Evolutionary conservation across 1,140 invertebrate genomes (phyloP), one percentile per base, ranked within the genome.

Genomic region (Drosophila tristis): DNA sequence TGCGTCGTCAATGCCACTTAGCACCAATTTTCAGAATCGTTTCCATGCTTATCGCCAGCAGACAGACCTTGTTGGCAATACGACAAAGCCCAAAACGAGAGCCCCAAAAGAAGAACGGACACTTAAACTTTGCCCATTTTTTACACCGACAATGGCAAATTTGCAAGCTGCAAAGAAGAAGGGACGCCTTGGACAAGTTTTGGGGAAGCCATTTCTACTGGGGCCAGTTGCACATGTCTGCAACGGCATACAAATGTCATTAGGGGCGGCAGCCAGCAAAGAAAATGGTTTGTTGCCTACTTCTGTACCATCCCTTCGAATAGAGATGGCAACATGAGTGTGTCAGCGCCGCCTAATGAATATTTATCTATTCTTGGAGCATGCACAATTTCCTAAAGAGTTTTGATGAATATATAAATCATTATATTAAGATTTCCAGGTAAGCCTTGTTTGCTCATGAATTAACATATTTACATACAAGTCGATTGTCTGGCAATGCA

Each of bases 161-260:
- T 81, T 70, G 26, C 61, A 64, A 55, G 53, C 57, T 75, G 53
- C 43, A 49, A 63, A 57, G 42, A 42, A 44, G 15, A 31, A 42
- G 53, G 35, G 25, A 47, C n/a, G 16, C 42, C 31, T 26, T 11
- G 39, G 23, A 4, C 26, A 45, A 77, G 53, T 70, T 70, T 70
- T 58, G 20, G 31, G 31, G 16, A 44, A 16, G 39, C 29, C 45
- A 15, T 76, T 76, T 89, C 23, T 42, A 59, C 48, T 72, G 44
- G 42, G 53, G 50, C 45, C 74, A 67, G 63, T 62, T 81, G 74
- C 70, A 86, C 65, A 71, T 82, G 62, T 57, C 55, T 67, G 59
- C 74, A 76, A 25, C 57, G 70, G 70, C 74, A 65, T 54, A 78
- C 66, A 82, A 86, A 78, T 86, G 82, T 86, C 82, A 87, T 86